Evolutionary conservation across 23 tunicate genomes (phyloP).

Genomic region (Phallusia fumigata): DNA sequence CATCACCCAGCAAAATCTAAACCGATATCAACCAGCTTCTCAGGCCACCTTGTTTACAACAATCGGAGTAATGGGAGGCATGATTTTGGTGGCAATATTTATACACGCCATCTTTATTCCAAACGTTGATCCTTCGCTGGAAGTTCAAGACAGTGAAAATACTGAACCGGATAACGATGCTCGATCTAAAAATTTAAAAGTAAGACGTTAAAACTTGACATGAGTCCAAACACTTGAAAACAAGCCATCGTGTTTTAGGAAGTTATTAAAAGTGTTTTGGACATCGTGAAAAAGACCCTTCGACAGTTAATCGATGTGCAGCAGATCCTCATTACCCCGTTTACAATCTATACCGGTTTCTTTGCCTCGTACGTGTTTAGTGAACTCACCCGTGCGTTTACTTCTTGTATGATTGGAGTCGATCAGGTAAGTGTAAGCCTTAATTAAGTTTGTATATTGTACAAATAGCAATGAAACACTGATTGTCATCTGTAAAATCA

Average conservation of each 20-base stretch:
- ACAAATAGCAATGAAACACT: too few relatives aligned
- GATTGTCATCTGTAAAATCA: background rate
- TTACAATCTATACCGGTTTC: constrained; percentile 42
- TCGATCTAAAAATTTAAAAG: background rate
- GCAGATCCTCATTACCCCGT: constrained; percentile 42
- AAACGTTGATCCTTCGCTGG: constrained; percentile 6
- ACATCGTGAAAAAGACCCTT: constrained; percentile 21
- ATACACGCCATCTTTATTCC: background rate
- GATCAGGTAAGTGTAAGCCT: constrained; percentile 35
- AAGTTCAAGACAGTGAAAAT: constrained; percentile 3
- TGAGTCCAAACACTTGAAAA: background rate
- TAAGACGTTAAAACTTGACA: background rate
- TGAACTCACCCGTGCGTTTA: constrained; percentile 63
- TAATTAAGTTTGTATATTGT: too few relatives aligned
- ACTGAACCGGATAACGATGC: background rate
- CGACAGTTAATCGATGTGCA: constrained; percentile 31
- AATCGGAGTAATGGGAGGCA: background rate
- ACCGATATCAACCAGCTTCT: background rate
- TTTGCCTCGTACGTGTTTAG: constrained; percentile 23
- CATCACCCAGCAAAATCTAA: background rate
- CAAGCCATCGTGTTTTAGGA: background rate
- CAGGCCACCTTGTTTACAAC: background rate
- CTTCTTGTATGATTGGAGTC: constrained; percentile 61
- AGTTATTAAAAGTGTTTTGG: background rate
- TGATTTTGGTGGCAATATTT: background rate